Evolutionary conservation across 2,113 vertebrate species (phyloP).

Genomic region (Trachemys scripta): DNA sequence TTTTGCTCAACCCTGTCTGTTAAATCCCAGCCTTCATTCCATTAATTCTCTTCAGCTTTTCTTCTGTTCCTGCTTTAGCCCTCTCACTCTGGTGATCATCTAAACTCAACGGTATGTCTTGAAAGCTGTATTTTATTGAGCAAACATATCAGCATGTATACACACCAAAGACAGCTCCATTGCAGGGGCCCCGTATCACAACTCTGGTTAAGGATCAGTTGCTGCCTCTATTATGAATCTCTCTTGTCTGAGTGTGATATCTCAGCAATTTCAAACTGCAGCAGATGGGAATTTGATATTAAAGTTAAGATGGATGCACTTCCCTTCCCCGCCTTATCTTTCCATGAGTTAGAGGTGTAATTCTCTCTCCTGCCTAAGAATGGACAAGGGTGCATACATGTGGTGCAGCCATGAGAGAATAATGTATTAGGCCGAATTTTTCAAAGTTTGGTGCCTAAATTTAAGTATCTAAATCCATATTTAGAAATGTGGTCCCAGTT

Average conservation of each 20-base stretch:
- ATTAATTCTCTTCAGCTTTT: conserved; percentile 71
- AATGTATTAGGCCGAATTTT: background rate
- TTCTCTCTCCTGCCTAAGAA: conserved; percentile 19
- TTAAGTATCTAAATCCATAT: conserved; percentile 22
- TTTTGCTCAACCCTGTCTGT: conserved; percentile 67
- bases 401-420: background rate
- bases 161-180: conserved; percentile 65
- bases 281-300: conserved; percentile 57
- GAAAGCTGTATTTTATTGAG: conserved; percentile 74
- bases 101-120: conserved; percentile 68
- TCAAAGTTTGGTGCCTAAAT: conserved; percentile 4
- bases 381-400: background rate
- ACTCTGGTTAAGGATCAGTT: conserved; percentile 61
- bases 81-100: conserved; percentile 68
- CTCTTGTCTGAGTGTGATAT: conserved; percentile 34
- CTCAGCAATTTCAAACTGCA: conserved; percentile 41
- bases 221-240: conserved; percentile 62
- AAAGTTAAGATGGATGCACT: conserved; percentile 31
- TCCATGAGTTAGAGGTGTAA: background rate
- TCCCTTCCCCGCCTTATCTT: conserved; percentile 16
- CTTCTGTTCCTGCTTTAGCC: conserved; percentile 72
- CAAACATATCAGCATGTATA: conserved; percentile 73
- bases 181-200: conserved; percentile 36
- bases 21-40: conserved; percentile 73
- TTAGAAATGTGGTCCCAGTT: background rate